Percentiles rank a stretch among this genome's conserved stretches.
These are phyloP conservation scores for Trichogramma evanescens DNA, from an alignment of 2,888 invertebrate genomes.

Conservation along the genomic window DNA sequence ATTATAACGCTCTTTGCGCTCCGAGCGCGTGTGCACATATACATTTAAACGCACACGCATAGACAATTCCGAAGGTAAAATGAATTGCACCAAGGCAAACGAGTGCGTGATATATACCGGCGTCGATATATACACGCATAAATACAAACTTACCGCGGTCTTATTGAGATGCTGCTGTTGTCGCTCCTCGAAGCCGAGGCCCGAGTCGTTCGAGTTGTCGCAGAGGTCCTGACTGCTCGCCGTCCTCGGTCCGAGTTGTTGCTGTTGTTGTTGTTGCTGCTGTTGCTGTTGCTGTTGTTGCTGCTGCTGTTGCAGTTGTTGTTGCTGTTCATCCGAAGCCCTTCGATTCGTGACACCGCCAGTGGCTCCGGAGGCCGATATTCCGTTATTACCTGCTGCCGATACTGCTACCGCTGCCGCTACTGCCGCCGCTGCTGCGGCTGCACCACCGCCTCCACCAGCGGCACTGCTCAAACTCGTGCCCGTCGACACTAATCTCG, in stretches of 20 bases:
- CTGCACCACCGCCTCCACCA: not conserved
- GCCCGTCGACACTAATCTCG: not conserved
- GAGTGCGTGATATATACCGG: not conserved
- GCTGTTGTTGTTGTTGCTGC: not conserved
- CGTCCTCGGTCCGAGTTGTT: slow-evolving; percentile 44
- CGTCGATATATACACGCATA: too few relatives aligned
- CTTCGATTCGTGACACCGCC: slow-evolving; percentile 45
- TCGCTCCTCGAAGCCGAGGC: slow-evolving; percentile 75
- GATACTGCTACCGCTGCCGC: slow-evolving; percentile 44
- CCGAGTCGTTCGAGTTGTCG: slow-evolving; percentile 86
- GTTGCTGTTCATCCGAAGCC: slow-evolving; percentile 41
- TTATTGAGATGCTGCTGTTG: slow-evolving; percentile 50
- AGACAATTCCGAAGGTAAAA: too few relatives aligned
- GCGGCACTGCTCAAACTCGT: not conserved
- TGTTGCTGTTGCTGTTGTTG: slow-evolving; percentile 40
- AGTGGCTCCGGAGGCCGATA: slow-evolving; percentile 44
- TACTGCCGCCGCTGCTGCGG: slow-evolving; percentile 27
- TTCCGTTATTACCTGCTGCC: slow-evolving; percentile 40
- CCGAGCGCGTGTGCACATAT: too few relatives aligned
- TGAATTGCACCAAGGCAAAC: not conserved
- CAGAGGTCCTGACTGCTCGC: slow-evolving; percentile 54
- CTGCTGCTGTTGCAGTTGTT: slow-evolving; percentile 39
- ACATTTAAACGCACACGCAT: too few relatives aligned
- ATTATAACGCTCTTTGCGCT: too few relatives aligned
- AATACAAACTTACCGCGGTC: slow-evolving; percentile 13